A percentile compares a stretch with the other conserved stretches of the same genome.
phyloP scores from a whole-genome alignment of 64 coral and sea anemone genomes.

The Pachyseris speciosa region DNA sequence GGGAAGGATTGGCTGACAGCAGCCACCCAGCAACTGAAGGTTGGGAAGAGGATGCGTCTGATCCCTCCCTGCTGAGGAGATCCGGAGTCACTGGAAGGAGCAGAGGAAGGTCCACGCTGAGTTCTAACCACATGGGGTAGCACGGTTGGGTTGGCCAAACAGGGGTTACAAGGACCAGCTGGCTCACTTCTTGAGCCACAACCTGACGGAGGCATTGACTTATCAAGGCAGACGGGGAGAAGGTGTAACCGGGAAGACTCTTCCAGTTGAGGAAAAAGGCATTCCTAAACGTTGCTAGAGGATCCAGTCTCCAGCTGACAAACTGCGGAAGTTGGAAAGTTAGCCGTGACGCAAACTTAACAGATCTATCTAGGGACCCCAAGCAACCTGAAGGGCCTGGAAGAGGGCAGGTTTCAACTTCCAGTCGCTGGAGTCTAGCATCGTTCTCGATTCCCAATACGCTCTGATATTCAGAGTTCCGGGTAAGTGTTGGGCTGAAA shows the following conservation, averaged over 20 bases:
- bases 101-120: background rate
- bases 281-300: background rate
- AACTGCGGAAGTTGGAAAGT: background rate
- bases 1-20: conserved; percentile 16
- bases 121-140: conserved; percentile 1
- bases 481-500: conserved; percentile 38
- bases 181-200: background rate
- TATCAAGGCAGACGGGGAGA: conserved; percentile 54
- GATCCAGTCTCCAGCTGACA: conserved; percentile 50
- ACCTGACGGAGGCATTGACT: background rate
- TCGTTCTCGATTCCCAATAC: background rate
- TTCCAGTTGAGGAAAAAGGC: background rate
- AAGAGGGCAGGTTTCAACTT: background rate
- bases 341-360: background rate
- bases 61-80: background rate
- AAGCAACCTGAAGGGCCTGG: background rate
- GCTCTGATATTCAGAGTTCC: background rate
- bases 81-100: background rate
- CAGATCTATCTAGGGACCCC: background rate
- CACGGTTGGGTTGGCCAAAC: conserved; percentile 35
- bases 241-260: conserved; percentile 2
- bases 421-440: background rate
- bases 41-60: background rate
- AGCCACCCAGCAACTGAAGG: conserved; percentile 17
- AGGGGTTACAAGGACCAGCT: conserved; percentile 3